A percentile compares a stretch with the other conserved stretches of the same genome.
Conservation (phyloP, 2,888 invertebrate genomes). For the Papilio gigon region DNA sequence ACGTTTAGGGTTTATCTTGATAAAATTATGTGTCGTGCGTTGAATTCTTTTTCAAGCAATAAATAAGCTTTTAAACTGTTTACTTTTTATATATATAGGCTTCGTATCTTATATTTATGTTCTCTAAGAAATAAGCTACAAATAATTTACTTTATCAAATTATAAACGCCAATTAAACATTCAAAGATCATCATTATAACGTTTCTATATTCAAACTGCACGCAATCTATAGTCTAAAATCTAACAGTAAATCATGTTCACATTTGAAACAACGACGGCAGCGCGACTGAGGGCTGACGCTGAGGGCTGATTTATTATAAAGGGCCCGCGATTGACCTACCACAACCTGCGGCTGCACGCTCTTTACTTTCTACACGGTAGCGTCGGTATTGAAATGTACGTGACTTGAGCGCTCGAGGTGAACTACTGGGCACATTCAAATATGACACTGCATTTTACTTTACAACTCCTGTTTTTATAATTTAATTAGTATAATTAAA, state of each 20-base stretch:
- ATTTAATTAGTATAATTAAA: too few relatives aligned
- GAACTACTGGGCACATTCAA: neutral
- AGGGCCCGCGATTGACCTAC: conserved; percentile 46
- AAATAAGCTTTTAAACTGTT: neutral
- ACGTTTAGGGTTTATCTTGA: conserved; percentile 15
- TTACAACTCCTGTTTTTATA: conserved; percentile 7
- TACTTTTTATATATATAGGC: too few relatives aligned
- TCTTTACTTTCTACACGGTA: conserved; percentile 51
- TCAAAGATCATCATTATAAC: neutral
- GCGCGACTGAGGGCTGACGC: conserved; percentile 41
- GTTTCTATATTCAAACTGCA: neutral
- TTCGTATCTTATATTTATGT: too few relatives aligned
- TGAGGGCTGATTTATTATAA: conserved; percentile 46
- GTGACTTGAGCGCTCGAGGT: conserved; percentile 25
- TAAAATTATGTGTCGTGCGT: neutral
- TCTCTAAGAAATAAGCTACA: too few relatives aligned
- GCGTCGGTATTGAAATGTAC: conserved; percentile 43
- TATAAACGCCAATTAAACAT: too few relatives aligned
- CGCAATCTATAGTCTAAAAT: conserved; percentile 22
- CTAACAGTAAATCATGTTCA: conserved; percentile 30
- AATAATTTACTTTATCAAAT: too few relatives aligned
- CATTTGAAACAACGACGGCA: conserved; percentile 31
- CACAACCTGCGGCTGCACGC: conserved; percentile 40
- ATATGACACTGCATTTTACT: neutral
- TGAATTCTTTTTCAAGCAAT: conserved; percentile 5